Percentiles rank a stretch among this genome's conserved stretches.
Conservation (phyloP, 2,113 vertebrate genomes). For the Lophotis ruficrista region DNA sequence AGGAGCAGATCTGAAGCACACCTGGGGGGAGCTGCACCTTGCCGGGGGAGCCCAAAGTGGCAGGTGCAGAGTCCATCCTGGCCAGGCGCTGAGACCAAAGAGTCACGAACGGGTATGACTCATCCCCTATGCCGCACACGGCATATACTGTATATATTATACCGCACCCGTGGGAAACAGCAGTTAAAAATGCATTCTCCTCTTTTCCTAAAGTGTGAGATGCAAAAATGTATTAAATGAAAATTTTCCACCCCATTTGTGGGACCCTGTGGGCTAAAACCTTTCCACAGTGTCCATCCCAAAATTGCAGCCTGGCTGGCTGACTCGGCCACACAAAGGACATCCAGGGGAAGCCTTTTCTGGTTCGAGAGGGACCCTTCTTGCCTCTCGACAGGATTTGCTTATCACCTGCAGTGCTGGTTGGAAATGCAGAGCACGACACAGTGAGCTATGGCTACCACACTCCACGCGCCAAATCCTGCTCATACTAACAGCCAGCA, state of each 20-base stretch:
- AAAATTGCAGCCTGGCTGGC: not conserved
- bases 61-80: not conserved
- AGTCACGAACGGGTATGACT: not conserved
- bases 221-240: slow-evolving; percentile 14
- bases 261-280: not conserved
- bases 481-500: not conserved
- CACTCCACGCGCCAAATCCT: slow-evolving; percentile 28
- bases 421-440: slow-evolving; percentile 46
- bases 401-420: slow-evolving; percentile 58
- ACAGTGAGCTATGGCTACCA: slow-evolving; percentile 41
- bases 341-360: not conserved
- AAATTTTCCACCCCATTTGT: slow-evolving; percentile 47
- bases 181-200: not conserved
- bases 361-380: not conserved
- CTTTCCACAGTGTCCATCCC: not conserved
- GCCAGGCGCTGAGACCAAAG: not conserved
- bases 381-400: not conserved
- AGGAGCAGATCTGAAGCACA: not conserved
- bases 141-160: not conserved
- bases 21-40: not conserved
- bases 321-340: not conserved
- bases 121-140: not conserved
- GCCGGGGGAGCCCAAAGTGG: not conserved
- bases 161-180: not conserved
- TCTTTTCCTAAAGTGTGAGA: not conserved